Conservation (phyloP, 2,797 vertebrate genomes). For the Pseudomugil tenellus region DNA sequence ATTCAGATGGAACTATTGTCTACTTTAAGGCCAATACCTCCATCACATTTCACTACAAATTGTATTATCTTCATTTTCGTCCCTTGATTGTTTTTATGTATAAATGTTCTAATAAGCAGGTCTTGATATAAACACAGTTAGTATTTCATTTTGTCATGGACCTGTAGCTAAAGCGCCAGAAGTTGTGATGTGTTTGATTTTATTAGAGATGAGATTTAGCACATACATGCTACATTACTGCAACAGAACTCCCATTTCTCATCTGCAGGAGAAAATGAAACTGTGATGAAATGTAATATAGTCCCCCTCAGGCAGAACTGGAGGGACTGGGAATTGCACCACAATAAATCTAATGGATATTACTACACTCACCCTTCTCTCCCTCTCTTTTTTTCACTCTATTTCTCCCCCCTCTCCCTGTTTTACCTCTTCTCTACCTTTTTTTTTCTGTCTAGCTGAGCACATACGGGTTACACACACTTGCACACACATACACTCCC, state of each 20-base stretch:
- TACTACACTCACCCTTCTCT: conserved; percentile 87
- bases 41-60: conserved; percentile 64
- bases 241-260: conserved; percentile 96
- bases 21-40: conserved; percentile 51
- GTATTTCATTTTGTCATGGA: conserved; percentile 91
- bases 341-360: conserved; percentile 99
- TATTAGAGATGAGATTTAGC: conserved; percentile 99
- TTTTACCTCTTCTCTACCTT: conserved; percentile 48
- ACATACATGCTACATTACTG: conserved; percentile 97
- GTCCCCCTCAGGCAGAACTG: conserved; percentile 96
- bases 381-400: conserved; percentile 51
- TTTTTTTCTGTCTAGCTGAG: conserved; percentile 53
- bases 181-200: conserved; percentile 98
- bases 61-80: conserved; percentile 70
- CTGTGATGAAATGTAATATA: conserved; percentile 99
- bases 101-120: conserved; percentile 92
- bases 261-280: conserved; percentile 99
- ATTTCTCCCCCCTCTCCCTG: conserved; percentile 69
- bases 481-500: conserved; percentile 27
- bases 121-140: conserved; percentile 94
- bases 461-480: conserved; percentile 46
- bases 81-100: conserved; percentile 74
- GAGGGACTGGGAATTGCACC: conserved; percentile 96
- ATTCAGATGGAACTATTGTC: conserved; percentile 45
- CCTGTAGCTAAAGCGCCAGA: conserved; percentile 89